These are phyloP conservation scores for Pristionchus exspectatus DNA, from an alignment of 2,888 invertebrate genomes.

Conservation along the genomic window DNA sequence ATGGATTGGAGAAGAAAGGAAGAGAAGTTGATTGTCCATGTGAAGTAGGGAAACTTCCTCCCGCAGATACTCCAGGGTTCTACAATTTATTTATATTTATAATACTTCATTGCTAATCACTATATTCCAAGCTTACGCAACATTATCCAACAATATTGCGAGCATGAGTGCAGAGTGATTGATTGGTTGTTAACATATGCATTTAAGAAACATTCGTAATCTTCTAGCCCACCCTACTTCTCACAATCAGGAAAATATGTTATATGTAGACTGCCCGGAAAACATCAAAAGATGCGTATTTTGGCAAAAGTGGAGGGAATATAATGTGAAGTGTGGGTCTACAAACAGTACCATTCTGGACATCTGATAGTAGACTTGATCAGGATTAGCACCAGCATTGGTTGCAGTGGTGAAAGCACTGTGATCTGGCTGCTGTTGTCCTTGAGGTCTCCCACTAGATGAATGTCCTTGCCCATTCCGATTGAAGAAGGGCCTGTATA, in stretches of 20 bases:
- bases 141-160: too few species aligned
- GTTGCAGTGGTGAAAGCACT: slow-evolving; percentile 35
- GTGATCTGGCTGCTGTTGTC: neutral
- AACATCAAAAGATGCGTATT: neutral
- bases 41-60: neutral
- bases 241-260: too few species aligned
- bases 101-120: neutral
- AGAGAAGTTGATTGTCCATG: neutral
- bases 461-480: slow-evolving; percentile 24
- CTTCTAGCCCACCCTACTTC: too few species aligned
- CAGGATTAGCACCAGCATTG: neutral
- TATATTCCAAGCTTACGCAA: neutral
- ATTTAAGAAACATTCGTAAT: too few species aligned
- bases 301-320: neutral
- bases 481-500: slow-evolving; percentile 23
- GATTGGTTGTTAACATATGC: too few species aligned
- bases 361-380: slow-evolving; percentile 49
- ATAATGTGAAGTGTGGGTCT: neutral
- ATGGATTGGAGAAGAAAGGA: slow-evolving; percentile 38
- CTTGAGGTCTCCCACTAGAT: neutral
- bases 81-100: neutral
- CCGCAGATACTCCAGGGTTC: neutral
- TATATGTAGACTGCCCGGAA: too few species aligned
- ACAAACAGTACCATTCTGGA: slow-evolving; percentile 33
- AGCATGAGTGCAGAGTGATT: too few species aligned